A percentile compares a stretch with the other conserved stretches of the same genome.
These are phyloP conservation scores for Portunus trituberculatus DNA, from an alignment of 1,140 invertebrate species.

Conservation along the genomic window DNA sequence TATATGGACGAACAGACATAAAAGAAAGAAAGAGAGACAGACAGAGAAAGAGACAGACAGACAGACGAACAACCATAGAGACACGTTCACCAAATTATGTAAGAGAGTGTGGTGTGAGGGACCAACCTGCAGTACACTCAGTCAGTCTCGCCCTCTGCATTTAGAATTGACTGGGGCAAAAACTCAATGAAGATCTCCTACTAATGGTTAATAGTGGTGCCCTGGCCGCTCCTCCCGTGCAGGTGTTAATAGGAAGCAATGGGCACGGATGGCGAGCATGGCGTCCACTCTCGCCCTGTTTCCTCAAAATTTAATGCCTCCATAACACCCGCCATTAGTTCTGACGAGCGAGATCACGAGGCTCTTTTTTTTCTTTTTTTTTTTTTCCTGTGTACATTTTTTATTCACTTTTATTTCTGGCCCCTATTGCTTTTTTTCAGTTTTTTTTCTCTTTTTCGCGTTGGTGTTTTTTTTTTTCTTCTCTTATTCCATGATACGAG, in stretches of 20 bases:
- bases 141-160: neutral
- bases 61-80: too few species aligned
- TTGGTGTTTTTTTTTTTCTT: too few species aligned
- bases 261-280: neutral
- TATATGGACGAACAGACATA: neutral
- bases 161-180: neutral
- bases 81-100: too few species aligned
- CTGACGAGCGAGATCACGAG: conserved; percentile 17
- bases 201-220: neutral
- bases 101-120: neutral
- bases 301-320: conserved; percentile 22
- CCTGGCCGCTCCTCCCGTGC: neutral
- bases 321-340: conserved; percentile 1
- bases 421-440: too few species aligned
- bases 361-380: neutral
- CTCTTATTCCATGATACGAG: too few species aligned
- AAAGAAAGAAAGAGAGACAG: too few species aligned
- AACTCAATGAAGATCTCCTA: neutral
- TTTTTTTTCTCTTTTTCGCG: too few species aligned
- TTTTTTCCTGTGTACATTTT: neutral
- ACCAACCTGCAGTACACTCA: neutral
- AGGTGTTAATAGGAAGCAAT: neutral
- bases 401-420: neutral
- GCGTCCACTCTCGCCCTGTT: neutral
- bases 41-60: too few species aligned